Evolutionary conservation across 2,888 invertebrate species (phyloP).

Genomic region (Lepidocyrtoides sp.): DNA sequence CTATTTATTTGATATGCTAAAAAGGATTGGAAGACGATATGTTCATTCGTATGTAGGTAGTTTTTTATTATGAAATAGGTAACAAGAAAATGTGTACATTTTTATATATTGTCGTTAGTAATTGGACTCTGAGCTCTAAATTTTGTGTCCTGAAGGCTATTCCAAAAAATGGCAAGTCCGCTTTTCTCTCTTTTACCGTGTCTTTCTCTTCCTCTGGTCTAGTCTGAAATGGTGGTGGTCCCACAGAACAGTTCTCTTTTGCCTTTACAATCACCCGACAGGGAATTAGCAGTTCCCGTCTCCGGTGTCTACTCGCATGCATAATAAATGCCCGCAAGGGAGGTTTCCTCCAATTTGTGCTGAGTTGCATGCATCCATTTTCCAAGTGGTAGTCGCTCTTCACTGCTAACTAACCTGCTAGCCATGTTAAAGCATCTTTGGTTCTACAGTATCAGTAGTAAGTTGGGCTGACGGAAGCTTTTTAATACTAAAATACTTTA

Average conservation of each 20-base stretch:
- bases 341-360: constrained; percentile 75
- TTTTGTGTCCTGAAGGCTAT: constrained; percentile 61
- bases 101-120: constrained; percentile 59
- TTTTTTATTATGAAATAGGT: not conserved
- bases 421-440: not conserved
- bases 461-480: constrained; percentile 11
- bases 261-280: constrained; percentile 71
- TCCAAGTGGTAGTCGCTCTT: constrained; percentile 49
- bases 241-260: constrained; percentile 1
- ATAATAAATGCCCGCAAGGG: constrained; percentile 80
- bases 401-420: not conserved
- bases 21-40: constrained; percentile 12
- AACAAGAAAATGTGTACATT: constrained; percentile 11
- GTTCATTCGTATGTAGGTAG: too few relatives aligned
- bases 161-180: constrained; percentile 51
- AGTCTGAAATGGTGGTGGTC: not conserved
- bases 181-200: constrained; percentile 32
- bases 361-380: constrained; percentile 75
- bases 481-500: constrained; percentile 38
- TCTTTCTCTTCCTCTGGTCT: constrained; percentile 49
- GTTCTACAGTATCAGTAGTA: not conserved
- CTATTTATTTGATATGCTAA: too few relatives aligned
- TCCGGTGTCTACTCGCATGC: constrained; percentile 78
- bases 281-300: constrained; percentile 79
- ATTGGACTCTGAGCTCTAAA: constrained; percentile 65